Base-by-base conservation (phyloP, 1,140 invertebrate species). In the Spodoptera litura region DNA sequence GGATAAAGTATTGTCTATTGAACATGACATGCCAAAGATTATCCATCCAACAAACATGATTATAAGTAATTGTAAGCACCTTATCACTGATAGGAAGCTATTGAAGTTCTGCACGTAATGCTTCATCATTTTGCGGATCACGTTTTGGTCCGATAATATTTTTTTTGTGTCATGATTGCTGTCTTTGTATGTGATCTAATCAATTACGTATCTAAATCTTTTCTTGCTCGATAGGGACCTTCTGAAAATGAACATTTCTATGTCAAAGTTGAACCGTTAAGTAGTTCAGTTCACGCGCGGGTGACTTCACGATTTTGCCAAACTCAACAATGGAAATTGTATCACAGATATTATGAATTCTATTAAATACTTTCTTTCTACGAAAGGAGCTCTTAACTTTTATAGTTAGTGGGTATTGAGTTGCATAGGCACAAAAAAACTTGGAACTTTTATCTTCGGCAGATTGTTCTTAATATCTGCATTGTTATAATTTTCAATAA, bases 231-330 rank as follows among this genome's bases (percentile, higher is more conserved):
- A 49, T 49, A 11, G 62, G 9, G 20, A 12, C 8, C 38, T 20
- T 49, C 25, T 20, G 71, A 81, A 82, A 85, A 82, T 85, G 82
- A 88, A 87, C 79, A 85, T 81, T 89, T 87, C 83, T 90, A 79
- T 91, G 89, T 89, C 90, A 91, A 86, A 91, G 89, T 87, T 90
- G 84, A 89, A 90, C 90, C 88, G 90, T 91, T 91, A 91, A 89
- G 77, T 87, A 78, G 64, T 78, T 81, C 76, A 73, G 80, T 83
- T 83, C 84, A 64, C 68, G 76, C 55, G 44, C 25, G 61, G 80
- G 61, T 68, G 59, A 81, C 71, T 88, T 89, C 87, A 91, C 88
- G 87, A 87, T 80, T 85, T 80, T 62, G 76, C 74, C 72, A 82
- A 83, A 81, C 61, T 64, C 77, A 80, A 88, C 82, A 85, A 88